Evolutionary conservation across 2,888 invertebrate species (phyloP).

Genomic region (Dusona sp.): DNA sequence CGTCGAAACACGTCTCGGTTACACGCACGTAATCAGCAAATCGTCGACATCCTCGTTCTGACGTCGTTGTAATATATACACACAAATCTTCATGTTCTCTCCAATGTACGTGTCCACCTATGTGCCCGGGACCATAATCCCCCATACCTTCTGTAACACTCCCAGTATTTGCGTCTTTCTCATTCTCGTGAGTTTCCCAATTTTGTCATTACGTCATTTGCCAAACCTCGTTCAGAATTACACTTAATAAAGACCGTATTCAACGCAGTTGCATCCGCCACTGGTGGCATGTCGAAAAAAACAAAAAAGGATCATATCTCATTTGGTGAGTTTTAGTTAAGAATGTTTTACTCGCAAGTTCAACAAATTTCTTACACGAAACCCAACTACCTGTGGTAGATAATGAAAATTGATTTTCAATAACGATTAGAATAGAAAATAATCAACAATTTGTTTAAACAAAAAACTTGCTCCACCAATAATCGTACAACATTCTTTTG

Average conservation of each 20-base stretch:
- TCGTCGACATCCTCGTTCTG: constrained; percentile 76
- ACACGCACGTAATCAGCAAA: constrained; percentile 72
- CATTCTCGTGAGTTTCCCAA: constrained; percentile 7
- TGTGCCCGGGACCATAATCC: constrained; percentile 8
- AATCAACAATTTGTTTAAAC: too few species aligned
- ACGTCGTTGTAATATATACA: constrained; percentile 40
- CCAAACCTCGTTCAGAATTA: constrained; percentile 56
- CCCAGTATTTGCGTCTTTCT: constrained; percentile 1
- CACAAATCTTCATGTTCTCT: constrained; percentile 39
- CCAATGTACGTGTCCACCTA: constrained; percentile 10
- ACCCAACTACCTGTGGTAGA: neutral
- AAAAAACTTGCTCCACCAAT: too few species aligned
- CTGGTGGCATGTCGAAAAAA: constrained; percentile 1
- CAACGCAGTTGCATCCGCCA: constrained; percentile 52
- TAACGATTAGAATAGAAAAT: neutral
- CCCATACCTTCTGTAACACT: constrained; percentile 24
- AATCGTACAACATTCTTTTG: too few species aligned
- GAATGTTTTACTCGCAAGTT: neutral
- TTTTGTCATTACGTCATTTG: constrained; percentile 41
- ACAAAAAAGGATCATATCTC: neutral
- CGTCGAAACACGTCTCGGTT: constrained; percentile 58
- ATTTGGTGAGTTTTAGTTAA: neutral
- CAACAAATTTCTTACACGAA: neutral
- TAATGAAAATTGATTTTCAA: neutral
- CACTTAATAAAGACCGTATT: constrained; percentile 39